Conservation (phyloP, 2,797 vertebrate species). For the Bovichtus variegatus region DNA sequence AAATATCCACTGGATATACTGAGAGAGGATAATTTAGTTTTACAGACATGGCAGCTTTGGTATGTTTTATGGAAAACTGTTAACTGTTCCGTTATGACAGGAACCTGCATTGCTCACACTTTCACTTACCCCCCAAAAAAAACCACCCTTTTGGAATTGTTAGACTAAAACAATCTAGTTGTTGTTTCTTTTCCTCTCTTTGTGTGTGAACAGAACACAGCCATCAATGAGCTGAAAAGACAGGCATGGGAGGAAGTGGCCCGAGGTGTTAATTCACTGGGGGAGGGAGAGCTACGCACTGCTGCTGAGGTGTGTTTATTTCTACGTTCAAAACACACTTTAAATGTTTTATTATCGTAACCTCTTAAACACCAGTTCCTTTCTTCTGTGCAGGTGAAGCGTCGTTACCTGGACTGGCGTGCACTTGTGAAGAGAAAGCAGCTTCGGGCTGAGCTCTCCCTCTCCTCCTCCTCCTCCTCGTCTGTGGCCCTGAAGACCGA, state of each 20-base stretch:
- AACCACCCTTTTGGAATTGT: not conserved
- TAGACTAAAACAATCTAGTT: slow-evolving; percentile 8
- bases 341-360: not conserved
- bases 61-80: not conserved
- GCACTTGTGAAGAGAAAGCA: slow-evolving; percentile 94
- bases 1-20: not conserved
- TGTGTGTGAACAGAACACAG: slow-evolving; percentile 86
- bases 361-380: not conserved
- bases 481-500: slow-evolving; percentile 86
- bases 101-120: slow-evolving; percentile 4
- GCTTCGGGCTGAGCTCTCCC: slow-evolving; percentile 88
- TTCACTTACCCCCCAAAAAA: not conserved
- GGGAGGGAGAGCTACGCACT: slow-evolving; percentile 92
- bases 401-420: slow-evolving; percentile 93
- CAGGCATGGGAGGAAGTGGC: slow-evolving; percentile 97
- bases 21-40: not conserved
- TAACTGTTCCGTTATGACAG: not conserved
- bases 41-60: not conserved
- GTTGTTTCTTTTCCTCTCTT: not conserved
- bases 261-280: slow-evolving; percentile 92
- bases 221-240: slow-evolving; percentile 95
- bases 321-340: not conserved
- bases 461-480: slow-evolving; percentile 78
- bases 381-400: slow-evolving; percentile 84
- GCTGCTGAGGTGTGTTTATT: slow-evolving; percentile 84